Evolutionary conservation across 2,113 vertebrate genomes (phyloP), one percentile per base, ranked within the genome.

Genomic region (Chauna torquata): DNA sequence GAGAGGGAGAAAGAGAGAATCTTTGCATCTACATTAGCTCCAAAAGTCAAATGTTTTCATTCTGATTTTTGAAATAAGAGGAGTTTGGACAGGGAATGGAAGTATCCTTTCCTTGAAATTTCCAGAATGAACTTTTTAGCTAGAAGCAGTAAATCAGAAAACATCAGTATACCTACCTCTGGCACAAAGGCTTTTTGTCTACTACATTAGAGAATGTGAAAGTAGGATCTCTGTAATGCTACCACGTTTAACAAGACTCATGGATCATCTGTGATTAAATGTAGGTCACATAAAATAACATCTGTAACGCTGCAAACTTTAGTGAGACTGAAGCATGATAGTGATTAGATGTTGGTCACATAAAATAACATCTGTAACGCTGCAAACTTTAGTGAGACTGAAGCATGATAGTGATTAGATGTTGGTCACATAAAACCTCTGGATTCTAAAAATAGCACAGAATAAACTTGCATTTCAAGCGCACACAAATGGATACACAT

Each of bases 221-320:
- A 96, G 66, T 36, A 76, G 40, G 38, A 76, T 92, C 52, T 87
- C 74, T 87, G 61, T 82, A 90, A 87, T 57, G 49, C 64, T 70
- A 28, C 36, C 13, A 28, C 42, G 68, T 86, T 90, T 86, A 94
- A 74, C 45, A 83, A 74, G 86, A 74, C 30, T 88, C 82, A 77
- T 1, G 9, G 76, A 88, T 90, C 44, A 86, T 77, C 82, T 81
- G 62, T 77, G 62, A 92, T 88, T 92, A 95, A 88, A 96, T 88
- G 75, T 88, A 85, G 86, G 82, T 86, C 90, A 94, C 92, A 69
- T 76, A 89, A 90, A 95, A 30, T 58, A 82, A 66, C 92, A 91
- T 57, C 74, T 78, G 74, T 82, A 86, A 76, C 0, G 12, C 69
- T 97, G 83, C 69, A 86, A 96, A 55, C 57, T 87, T 84, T 65